Evolutionary conservation across 2,797 vertebrate species (phyloP), one percentile per base, ranked within the genome.

Genomic region (Rhinophrynus dorsalis): DNA sequence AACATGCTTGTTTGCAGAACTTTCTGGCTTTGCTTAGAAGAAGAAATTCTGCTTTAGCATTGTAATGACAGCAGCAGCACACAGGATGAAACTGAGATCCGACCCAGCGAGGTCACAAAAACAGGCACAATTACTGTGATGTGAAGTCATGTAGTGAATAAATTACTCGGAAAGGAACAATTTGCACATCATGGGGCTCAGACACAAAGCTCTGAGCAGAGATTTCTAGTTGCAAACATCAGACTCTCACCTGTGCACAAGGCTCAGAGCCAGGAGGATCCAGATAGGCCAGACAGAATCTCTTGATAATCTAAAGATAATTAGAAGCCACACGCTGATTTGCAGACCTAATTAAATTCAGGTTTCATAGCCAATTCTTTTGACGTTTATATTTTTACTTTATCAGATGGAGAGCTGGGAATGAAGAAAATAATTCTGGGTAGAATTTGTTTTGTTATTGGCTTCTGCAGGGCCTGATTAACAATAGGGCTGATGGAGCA

Each of bases 341-440:
- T 57, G 23, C 57, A 55, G 51, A 64, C 40, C 50, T 56, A 57
- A 71, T 63, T 71, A 71, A 63, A 64, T 63, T 64, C 51, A 1
- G 24, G n/a, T 56, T 54, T 70, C 60, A 37, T 24, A 12, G 29
- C 20, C 58, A 23, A 27, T 40, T 42, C 66, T 30, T 68, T 40
- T 24, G 21, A 42, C 35, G 48, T 8, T 24, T 40, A 18, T 52
- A 8, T 29, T 29, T 52, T 52, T 37, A 29, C n/a, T n/a, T n/a
- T n/a, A n/a, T n/a, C n/a, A n/a, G n/a, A n/a, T n/a, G n/a, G n/a
- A n/a, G n/a, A n/a, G n/a, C n/a, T n/a, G n/a, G n/a, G n/a, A n/a
- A n/a, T n/a, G n/a, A n/a, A n/a, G n/a, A n/a, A n/a, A n/a, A n/a
- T n/a, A n/a, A n/a, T n/a, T n/a, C n/a, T n/a, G n/a, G n/a, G n/a